These are phyloP conservation scores for Elephantulus edwardii DNA, from an alignment of 2,113 vertebrate genomes.

Conservation along the genomic window DNA sequence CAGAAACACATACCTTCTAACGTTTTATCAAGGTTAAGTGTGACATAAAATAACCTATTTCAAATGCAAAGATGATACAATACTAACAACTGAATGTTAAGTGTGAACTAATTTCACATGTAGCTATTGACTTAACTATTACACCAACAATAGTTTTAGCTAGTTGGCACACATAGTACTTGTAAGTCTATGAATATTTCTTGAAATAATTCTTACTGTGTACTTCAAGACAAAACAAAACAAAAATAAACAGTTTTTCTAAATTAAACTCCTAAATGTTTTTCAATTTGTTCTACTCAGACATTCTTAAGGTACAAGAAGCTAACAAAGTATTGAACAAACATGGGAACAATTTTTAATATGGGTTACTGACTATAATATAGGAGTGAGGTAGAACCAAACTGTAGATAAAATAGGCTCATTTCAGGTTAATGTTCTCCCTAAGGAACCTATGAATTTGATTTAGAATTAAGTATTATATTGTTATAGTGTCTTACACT, in stretches of 20 bases:
- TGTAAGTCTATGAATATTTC: background rate
- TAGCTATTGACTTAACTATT: constrained; percentile 39
- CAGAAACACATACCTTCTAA: background rate
- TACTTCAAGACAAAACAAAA: background rate
- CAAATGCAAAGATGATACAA: constrained; percentile 35
- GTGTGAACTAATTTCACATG: constrained; percentile 45
- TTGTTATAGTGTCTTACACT: constrained; percentile 22
- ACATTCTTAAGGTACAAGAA: background rate
- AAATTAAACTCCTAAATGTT: background rate
- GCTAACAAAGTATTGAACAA: constrained; percentile 12
- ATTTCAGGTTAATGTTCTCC: constrained; percentile 37
- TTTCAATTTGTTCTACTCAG: constrained; percentile 37
- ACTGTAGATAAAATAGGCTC: constrained; percentile 23
- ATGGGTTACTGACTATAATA: background rate
- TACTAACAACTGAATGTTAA: background rate
- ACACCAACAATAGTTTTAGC: constrained; percentile 11
- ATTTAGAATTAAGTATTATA: constrained; percentile 42
- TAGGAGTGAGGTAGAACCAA: background rate
- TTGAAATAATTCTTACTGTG: constrained; percentile 50
- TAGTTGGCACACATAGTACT: constrained; percentile 1
- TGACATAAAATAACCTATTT: background rate
- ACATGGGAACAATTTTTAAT: constrained; percentile 16
- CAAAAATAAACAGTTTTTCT: background rate
- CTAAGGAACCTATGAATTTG: constrained; percentile 40
- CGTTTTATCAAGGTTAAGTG: constrained; percentile 33